These are phyloP conservation scores for Motacilla tschutschensis DNA, from an alignment of 2,113 vertebrate species.

Conservation along the genomic window DNA sequence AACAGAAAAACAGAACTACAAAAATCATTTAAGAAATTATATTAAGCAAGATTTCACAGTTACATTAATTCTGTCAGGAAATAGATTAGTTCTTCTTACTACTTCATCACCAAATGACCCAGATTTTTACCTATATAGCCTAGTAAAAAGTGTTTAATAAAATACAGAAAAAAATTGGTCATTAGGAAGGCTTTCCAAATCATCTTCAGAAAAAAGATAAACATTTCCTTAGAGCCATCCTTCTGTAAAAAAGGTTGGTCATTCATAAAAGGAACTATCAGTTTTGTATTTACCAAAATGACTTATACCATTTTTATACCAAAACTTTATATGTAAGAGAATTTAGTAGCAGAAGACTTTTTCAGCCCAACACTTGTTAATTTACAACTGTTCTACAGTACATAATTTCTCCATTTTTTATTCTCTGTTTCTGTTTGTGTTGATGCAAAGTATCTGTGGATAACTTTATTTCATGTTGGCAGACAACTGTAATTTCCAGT, in stretches of 20 bases:
- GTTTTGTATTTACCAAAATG: not conserved
- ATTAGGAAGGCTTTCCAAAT: slow-evolving; percentile 17
- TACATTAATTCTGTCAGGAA: not conserved
- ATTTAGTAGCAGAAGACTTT: not conserved
- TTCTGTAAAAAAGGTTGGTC: not conserved
- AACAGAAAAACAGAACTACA: not conserved
- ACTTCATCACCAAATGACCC: not conserved
- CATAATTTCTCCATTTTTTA: not conserved
- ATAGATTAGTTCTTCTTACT: not conserved
- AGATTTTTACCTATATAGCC: not conserved
- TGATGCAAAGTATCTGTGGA: not conserved
- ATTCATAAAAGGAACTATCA: slow-evolving; percentile 15
- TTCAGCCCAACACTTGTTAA: not conserved
- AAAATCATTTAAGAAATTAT: not conserved
- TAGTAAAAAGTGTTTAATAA: not conserved
- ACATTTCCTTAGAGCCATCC: not conserved
- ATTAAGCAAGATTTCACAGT: not conserved
- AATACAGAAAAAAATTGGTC: not conserved
- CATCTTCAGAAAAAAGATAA: slow-evolving; percentile 1
- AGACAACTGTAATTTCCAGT: slow-evolving; percentile 9
- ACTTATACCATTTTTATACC: not conserved
- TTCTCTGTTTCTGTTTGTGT: not conserved
- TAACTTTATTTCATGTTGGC: not conserved
- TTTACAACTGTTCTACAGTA: slow-evolving; percentile 13
- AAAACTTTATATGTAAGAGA: not conserved